phyloP scores from a whole-genome alignment of 2,797 vertebrate species.

The Hafferia zeledoni region DNA sequence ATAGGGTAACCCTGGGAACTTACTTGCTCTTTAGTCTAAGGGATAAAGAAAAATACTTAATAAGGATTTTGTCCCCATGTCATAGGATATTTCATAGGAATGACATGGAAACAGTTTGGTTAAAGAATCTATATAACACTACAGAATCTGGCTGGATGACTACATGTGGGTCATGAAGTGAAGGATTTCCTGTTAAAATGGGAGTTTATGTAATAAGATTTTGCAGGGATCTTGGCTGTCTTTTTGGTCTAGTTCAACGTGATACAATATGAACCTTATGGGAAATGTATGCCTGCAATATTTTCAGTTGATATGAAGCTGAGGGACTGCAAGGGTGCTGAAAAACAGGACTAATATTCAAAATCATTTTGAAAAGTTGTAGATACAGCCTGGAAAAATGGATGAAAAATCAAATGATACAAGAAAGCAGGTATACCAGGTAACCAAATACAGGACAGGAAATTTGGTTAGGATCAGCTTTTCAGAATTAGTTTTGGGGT shows the following conservation, averaged over 20 bases:
- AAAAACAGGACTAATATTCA: not conserved
- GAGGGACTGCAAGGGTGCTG: not conserved
- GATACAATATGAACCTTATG: not conserved
- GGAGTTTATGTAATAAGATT: not conserved
- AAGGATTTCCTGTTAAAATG: not conserved
- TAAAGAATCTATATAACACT: not conserved
- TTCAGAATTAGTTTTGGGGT: not conserved
- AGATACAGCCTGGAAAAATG: not conserved
- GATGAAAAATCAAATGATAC: not conserved
- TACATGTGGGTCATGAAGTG: not conserved
- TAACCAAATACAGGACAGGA: not conserved
- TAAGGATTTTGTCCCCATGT: not conserved
- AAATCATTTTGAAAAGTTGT: not conserved
- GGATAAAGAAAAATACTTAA: not conserved
- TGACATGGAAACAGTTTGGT: not conserved
- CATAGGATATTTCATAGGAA: not conserved
- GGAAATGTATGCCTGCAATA: not conserved
- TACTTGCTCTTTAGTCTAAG: not conserved
- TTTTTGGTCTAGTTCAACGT: not conserved
- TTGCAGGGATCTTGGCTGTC: not conserved
- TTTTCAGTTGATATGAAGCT: not conserved
- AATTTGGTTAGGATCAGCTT: not conserved
- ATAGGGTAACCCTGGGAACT: not conserved
- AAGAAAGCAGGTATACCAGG: not conserved
- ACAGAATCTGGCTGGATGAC: not conserved